Base-by-base conservation (phyloP, 2,888 invertebrate genomes). In the Cryptus viduatorius region DNA sequence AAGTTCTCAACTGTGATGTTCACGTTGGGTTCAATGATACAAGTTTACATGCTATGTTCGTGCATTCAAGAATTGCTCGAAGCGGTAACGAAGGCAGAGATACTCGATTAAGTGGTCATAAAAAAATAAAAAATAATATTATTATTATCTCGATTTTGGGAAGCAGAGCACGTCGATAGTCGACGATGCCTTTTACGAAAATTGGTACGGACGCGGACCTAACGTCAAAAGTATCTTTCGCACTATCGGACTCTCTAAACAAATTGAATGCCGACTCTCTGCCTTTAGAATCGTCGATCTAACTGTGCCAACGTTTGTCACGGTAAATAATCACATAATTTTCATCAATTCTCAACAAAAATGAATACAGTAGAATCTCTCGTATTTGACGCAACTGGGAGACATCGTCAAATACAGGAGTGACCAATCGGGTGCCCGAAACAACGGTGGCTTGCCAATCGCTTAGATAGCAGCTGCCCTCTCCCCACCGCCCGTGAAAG, bases 41-140 rank as follows among this genome's bases (percentile, higher is more conserved):
- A 90, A 80, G 68, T 91, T 16, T 91, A 88, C 67, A 72, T 91
- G 46, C 68, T 91, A 4, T 91, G 91, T 46, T 88, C 71, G 31
- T 89, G 87, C 37, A 72, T 87, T 5, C 90, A 91, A 79, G 86
- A 85, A 44, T 86, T 91, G 69, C 10, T 89, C 56, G 91, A 91
- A 42, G 85, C 88, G 85, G 90, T 91, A 88, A 87, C 68, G 5
- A 10, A 71, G 42, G 68, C 68, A 29, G 48, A 29, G 29, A n/a
- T 75, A 3, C 19, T 68, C 0, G 48, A 37, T 16, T 29, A 53
- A 24, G 5, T 24, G 29, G 31, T 14, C 42, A 1, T 67, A 59
- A 44, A 64, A 7, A 48, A 50, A 73, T 37, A 4, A 46, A 59
- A n/a, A 64, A 14, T 79, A 5, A 37, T 4, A 56, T 59, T 19